Base-by-base conservation (phyloP, 37 sponge, comb jelly and placozoan species). In the Haliclona indistincta region DNA sequence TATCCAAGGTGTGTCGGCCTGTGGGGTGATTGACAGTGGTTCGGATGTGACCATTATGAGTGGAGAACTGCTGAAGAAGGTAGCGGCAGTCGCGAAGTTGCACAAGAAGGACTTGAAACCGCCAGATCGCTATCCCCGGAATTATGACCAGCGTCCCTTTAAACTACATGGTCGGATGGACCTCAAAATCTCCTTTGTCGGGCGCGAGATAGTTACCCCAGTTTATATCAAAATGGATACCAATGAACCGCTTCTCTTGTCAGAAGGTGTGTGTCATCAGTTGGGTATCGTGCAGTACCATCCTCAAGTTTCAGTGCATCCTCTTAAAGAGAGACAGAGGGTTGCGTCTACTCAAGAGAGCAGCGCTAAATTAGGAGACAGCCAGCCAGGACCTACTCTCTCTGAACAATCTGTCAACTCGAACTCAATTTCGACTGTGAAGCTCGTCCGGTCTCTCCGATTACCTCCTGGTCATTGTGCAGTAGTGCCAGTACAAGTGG, bases 131-230 rank as follows among this genome's bases (percentile, higher is more conserved):
- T 38, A 45, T 22, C 84, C 84, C 20, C 11, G 23, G 17, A 67
- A 68, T 2, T 83, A 83, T 69, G 44, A 75, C 40, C 76, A 66
- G 30, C n/a, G 68, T 4, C 70, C 76, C 13, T 75, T 83, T 63
- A 49, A 37, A 40, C 35, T 83, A 44, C 45, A 83, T 76, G 84
- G 84, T 11, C 53, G 37, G 20, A 41, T 83, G 22, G 70, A 75
- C 15, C 63, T 83, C 4, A 70, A 83, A 13, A 26, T 83, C 29
- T 63, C 62, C 19, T 83, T 83, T 30, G 61, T 37, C 5, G 81
- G 42, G n/a, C 5, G 2, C 0, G 63, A 70, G 4, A 70, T 69
- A 47, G n/a, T 19, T 0, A 80, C 81, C 34, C 70, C 81, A 11
- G 71, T 69, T 26, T 80, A 68, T 29, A 68, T 76, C 23, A 76